Conservation (phyloP, 35 echinoderm and acorn worm genomes). For the Apostichopus californicus region DNA sequence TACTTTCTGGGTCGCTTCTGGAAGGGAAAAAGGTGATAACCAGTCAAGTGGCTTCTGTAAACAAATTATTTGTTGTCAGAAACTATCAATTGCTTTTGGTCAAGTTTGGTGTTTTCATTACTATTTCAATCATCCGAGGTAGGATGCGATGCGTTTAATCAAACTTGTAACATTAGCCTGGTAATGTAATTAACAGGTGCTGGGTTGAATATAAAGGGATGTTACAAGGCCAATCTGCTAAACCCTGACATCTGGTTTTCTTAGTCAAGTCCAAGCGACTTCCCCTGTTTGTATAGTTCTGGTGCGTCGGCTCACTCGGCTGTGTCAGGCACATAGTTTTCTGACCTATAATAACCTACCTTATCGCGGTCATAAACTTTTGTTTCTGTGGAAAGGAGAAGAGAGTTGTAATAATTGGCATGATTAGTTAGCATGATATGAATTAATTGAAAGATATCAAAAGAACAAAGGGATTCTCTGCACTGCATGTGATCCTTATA, state of each 20-base stretch:
- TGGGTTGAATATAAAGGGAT: slow-evolving; percentile 7
- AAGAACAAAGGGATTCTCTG: neutral
- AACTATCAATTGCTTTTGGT: neutral
- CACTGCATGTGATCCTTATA: no score
- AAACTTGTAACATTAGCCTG: slow-evolving; percentile 50
- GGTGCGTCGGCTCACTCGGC: neutral
- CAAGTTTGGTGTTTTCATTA: slow-evolving; percentile 37
- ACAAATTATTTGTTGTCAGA: slow-evolving; percentile 2
- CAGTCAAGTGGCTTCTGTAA: neutral
- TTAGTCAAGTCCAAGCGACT: slow-evolving; percentile 15
- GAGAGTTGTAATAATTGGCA: neutral
- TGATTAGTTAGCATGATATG: neutral
- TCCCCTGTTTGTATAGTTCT: slow-evolving; percentile 45
- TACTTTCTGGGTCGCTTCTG: neutral
- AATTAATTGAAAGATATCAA: neutral
- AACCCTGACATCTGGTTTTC: slow-evolving; percentile 43
- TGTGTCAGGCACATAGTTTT: neutral
- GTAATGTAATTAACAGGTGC: slow-evolving; percentile 29
- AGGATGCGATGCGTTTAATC: slow-evolving; percentile 22
- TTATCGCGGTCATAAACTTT: slow-evolving; percentile 1
- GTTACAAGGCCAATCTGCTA: slow-evolving; percentile 46
- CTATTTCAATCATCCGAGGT: neutral
- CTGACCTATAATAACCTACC: slow-evolving; percentile 24
- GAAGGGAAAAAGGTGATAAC: neutral
- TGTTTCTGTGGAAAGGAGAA: neutral